These are phyloP conservation scores for Helicoverpa zea DNA, from an alignment of 1,140 invertebrate genomes.

Conservation along the genomic window DNA sequence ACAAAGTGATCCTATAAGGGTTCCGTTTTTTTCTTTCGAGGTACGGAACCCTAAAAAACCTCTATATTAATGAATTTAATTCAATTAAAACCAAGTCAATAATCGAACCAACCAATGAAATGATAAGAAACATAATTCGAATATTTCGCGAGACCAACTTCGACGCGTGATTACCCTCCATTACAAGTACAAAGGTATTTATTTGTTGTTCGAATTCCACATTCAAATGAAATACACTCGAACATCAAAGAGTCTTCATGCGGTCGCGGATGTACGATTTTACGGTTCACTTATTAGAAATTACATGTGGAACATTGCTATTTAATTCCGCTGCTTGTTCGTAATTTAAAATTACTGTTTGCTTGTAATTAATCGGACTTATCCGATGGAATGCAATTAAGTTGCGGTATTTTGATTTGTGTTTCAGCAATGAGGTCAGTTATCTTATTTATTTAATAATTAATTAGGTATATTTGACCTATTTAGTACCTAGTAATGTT, in stretches of 20 bases:
- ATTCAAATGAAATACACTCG: constrained; percentile 38
- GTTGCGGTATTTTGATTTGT: no score
- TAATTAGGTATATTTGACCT: no score
- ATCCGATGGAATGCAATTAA: no score
- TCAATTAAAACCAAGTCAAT: no score
- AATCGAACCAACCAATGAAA: no score
- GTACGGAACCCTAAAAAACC: no score
- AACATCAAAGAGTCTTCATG: constrained; percentile 39
- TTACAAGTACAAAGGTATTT: constrained; percentile 24
- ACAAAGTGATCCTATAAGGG: no score
- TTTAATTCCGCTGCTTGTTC: constrained; percentile 45
- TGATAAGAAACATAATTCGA: background rate
- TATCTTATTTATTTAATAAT: no score
- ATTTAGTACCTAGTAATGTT: no score
- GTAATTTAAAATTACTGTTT: constrained; percentile 45
- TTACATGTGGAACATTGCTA: constrained; percentile 26
- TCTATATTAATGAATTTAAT: no score
- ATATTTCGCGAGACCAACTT: background rate
- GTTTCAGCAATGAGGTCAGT: no score
- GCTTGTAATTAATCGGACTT: background rate
- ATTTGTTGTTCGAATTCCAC: constrained; percentile 18
- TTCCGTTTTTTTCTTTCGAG: no score
- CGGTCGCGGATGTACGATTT: constrained; percentile 37
- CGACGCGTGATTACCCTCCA: constrained; percentile 11
- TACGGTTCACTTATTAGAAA: constrained; percentile 47